These are phyloP conservation scores for Siniperca scherzeri DNA, from an alignment of 2,797 vertebrate genomes.

Conservation along the genomic window DNA sequence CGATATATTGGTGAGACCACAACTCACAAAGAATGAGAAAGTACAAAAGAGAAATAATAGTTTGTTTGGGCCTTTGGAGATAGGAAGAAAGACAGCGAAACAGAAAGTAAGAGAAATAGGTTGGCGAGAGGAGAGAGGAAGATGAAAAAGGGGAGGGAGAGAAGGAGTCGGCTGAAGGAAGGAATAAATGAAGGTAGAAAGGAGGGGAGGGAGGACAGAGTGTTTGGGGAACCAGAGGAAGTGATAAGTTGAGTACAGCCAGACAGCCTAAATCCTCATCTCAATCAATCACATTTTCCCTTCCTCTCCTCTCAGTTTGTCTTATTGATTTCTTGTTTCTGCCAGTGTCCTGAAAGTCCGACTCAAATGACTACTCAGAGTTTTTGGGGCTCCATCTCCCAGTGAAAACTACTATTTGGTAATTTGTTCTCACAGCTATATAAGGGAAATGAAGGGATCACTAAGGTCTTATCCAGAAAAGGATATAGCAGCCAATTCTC, in stretches of 20 bases:
- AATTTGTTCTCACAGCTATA: conserved; percentile 50
- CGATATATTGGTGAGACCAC: conserved; percentile 18
- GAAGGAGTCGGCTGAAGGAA: conserved; percentile 10
- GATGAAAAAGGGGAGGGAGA: background rate
- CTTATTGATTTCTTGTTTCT: conserved; percentile 81
- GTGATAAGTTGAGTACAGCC: conserved; percentile 73
- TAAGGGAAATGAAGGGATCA: conserved; percentile 20
- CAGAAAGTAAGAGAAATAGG: conserved; percentile 31
- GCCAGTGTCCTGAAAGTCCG: conserved; percentile 70
- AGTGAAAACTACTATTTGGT: conserved; percentile 38
- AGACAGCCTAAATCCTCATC: conserved; percentile 73
- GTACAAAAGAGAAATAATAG: conserved; percentile 31
- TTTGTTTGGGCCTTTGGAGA: conserved; percentile 55
- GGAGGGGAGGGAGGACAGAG: conserved; percentile 10
- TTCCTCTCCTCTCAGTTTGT: conserved; percentile 75
- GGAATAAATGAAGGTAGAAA: conserved; percentile 38
- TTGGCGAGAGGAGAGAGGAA: conserved; percentile 13
- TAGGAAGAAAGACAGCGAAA: conserved; percentile 29
- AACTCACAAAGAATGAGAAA: conserved; percentile 25
- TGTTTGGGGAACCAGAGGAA: conserved; percentile 60
- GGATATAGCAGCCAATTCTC: background rate
- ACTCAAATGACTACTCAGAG: conserved; percentile 70
- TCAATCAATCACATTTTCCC: conserved; percentile 80
- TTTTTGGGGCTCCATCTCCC: conserved; percentile 57
- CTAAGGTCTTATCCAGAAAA: conserved; percentile 2